phyloP scores from a whole-genome alignment of 2,113 vertebrate species.

The Ceyx melanurus region DNA sequence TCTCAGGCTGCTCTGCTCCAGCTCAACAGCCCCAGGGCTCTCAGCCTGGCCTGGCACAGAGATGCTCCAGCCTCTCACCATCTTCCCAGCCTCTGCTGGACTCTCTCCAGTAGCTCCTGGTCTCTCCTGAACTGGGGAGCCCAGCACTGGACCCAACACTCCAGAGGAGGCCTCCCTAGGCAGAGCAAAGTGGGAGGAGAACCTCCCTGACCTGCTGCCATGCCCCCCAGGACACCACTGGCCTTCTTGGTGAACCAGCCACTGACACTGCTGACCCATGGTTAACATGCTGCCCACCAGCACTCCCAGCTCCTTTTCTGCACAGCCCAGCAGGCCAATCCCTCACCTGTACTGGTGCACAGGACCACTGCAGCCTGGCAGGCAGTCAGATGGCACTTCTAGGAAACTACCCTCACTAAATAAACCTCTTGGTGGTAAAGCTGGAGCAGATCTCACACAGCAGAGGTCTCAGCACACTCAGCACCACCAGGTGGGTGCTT shows the following conservation, averaged over 20 bases:
- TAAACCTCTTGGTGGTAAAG: background rate
- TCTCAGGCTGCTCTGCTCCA: background rate
- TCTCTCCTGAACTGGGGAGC: background rate
- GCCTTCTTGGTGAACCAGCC: background rate
- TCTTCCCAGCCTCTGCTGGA: too few species aligned
- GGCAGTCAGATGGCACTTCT: background rate
- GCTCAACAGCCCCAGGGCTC: background rate
- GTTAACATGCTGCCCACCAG: background rate
- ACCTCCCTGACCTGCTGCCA: background rate
- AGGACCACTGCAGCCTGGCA: background rate
- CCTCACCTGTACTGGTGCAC: background rate
- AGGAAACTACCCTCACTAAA: background rate
- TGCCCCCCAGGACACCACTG: background rate
- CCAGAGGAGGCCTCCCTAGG: background rate
- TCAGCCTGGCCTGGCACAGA: background rate
- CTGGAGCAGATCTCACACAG: accelerated
- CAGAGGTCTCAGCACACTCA: background rate
- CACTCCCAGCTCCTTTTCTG: background rate
- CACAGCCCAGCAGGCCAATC: background rate
- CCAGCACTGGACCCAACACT: background rate
- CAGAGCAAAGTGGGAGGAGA: background rate
- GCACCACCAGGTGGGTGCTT: accelerated
- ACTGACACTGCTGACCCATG: background rate
- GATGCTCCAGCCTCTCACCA: too few species aligned
- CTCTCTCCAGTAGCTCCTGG: background rate